Base-by-base conservation (phyloP, 2,888 invertebrate genomes). In the Oligia fasciuncula region DNA sequence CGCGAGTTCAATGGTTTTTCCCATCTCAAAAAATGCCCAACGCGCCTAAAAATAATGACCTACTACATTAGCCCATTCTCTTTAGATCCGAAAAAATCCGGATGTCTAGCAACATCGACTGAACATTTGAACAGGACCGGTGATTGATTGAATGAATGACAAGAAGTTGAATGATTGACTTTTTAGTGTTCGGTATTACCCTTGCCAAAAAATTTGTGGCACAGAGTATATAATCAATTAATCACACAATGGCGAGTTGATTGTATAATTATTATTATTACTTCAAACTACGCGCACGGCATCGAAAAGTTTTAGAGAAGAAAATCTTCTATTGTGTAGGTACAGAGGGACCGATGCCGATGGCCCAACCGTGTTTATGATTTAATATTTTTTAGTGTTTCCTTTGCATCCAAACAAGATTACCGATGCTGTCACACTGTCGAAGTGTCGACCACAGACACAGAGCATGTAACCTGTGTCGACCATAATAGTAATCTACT, bases 111-210 rank as follows among this genome's bases (percentile, higher is more conserved):
- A 75, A 75, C 63, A 76, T 51, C 11, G 19, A 6, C 29, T 73
- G 19, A 74, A 51, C 8, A 13, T 73, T 67, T 43, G 13, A 67
- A 49, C n/a, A 62, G 35, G 35, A 73, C 4, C 8, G 46, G n/a
- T 62, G 60, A n/a, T 19, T 62, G 60, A n/a, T 19, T 65, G 76
- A 63, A 63, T 11, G 75, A 49, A 8, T 49, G 13, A 49, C 9
- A 73, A 23, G 11, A 67, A 66, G 40, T 14, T 13, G 54, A 29
- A 43, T 74, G 43, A n/a, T 60, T 46, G 46, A 75, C 57, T 35
- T 75, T 40, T 19, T 14, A 40, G 11, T 29, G 11, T 65, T 51
- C 8, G 23, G 6, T 65, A 77, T 77, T 77, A 29, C 76, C 76
- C 19, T 63, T 54, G 23, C 4, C 51, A 51, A 76, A 75, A 69